Evolutionary conservation across 1,140 invertebrate genomes (phyloP).

Genomic region (Alviniconcha marisindica): DNA sequence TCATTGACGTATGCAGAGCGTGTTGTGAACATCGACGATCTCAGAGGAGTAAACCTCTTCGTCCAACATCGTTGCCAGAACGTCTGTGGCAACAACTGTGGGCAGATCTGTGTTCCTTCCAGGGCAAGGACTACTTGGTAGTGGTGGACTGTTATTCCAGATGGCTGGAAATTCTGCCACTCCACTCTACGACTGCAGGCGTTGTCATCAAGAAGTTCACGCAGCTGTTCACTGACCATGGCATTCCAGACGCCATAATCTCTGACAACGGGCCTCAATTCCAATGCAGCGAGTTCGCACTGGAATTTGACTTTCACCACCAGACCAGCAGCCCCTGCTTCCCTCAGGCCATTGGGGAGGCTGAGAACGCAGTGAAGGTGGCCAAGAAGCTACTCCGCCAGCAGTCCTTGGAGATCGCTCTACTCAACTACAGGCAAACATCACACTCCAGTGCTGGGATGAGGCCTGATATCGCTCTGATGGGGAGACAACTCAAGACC

Average conservation of each 20-base stretch:
- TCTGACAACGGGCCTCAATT: slow-evolving; percentile 61
- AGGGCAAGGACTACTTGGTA: background rate
- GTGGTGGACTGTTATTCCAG: background rate
- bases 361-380: slow-evolving; percentile 49
- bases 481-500: slow-evolving; percentile 3
- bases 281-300: slow-evolving; percentile 50
- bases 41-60: background rate
- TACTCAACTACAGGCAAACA: slow-evolving; percentile 8
- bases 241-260: slow-evolving; percentile 48
- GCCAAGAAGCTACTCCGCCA: slow-evolving; percentile 48
- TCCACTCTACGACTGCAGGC: slow-evolving; percentile 35
- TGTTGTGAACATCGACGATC: background rate
- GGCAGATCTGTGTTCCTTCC: background rate
- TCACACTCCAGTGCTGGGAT: slow-evolving; percentile 16
- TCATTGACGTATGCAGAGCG: background rate
- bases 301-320: slow-evolving; percentile 51
- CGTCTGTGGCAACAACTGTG: slow-evolving; percentile 2
- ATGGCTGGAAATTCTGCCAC: background rate
- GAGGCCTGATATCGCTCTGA: background rate
- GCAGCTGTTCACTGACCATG: slow-evolving; percentile 50
- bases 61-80: background rate
- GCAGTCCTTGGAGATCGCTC: background rate
- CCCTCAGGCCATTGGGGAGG: slow-evolving; percentile 34
- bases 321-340: slow-evolving; percentile 48
- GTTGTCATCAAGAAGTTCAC: slow-evolving; percentile 48